Base-by-base conservation (phyloP, 2,888 invertebrate genomes). In the Mesorhabditis spiculigera region DNA sequence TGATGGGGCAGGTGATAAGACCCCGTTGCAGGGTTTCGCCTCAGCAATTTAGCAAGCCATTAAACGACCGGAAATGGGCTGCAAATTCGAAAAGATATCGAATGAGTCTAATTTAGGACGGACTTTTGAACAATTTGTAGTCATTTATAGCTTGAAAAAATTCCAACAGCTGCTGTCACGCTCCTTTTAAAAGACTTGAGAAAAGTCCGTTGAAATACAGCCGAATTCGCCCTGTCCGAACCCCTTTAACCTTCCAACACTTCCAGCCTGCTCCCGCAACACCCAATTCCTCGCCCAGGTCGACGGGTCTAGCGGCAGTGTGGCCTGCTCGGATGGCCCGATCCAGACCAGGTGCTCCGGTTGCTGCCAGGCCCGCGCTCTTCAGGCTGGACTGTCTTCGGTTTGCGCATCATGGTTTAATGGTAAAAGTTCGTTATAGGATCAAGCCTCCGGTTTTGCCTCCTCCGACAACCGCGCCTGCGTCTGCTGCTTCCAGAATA, bases 401-500 rank as follows among this genome's bases (percentile, higher is more conserved):
- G 73, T 50, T n/a, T 13, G 58, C 58, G 58, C 8, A n/a, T 50
- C 58, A 50, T 50, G 8, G n/a, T 13, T n/a, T n/a, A 50, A 13
- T 50, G n/a, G 58, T 50, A 50, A 1, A 50, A 3, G 8, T 13
- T 10, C 8, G 10, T 50, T 50, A n/a, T 50, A 50, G n/a, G 58
- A 50, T 13, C 8, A 50, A 50, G 10, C 68, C 4, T 42, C 68
- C 44, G 74, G 74, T 64, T 75, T 75, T 72, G 70, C 72, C 63
- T 75, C 75, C 28, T 71, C 68, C 66, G 71, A 73, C 42, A 64
- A 58, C 5, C 66, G 71, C 68, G 68, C 45, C 5, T 75, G 75
- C n/a, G 73, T 75, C 16, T 75, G 75, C 66, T 75, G 75, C 64
- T 65, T 73, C 71, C 71, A 69, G 63, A 75, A 73, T 58, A 45